These are phyloP conservation scores for Epicauta chinensis DNA, from an alignment of 1,140 invertebrate genomes.

Conservation along the genomic window DNA sequence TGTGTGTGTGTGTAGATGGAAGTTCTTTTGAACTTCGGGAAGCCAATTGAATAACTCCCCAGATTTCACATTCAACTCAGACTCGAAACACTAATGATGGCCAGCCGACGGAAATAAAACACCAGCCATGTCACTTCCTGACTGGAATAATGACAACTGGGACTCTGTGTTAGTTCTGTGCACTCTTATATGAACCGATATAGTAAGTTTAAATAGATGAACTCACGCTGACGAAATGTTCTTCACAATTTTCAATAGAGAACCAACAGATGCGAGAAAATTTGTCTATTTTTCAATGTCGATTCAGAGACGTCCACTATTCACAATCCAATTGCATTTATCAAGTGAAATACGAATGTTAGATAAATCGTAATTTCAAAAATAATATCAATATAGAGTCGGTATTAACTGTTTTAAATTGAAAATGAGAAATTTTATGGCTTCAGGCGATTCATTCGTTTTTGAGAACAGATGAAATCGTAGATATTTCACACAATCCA, in stretches of 20 bases:
- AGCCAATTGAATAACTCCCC: conserved; percentile 23
- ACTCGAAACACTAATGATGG: conserved; percentile 16
- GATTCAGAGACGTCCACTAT: background rate
- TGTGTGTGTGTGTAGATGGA: too few species aligned
- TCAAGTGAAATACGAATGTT: background rate
- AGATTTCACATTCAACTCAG: conserved; percentile 22
- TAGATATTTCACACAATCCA: conserved; percentile 6
- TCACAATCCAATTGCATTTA: background rate
- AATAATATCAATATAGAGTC: background rate
- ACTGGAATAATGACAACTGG: conserved; percentile 26
- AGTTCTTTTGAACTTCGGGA: conserved; percentile 2
- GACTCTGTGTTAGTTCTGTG: background rate
- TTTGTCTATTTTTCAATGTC: too few species aligned
- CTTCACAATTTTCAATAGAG: conserved; percentile 7
- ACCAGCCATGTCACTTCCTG: conserved; percentile 32
- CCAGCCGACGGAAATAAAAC: conserved; percentile 28
- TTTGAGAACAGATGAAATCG: conserved; percentile 3
- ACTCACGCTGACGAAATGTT: conserved; percentile 2
- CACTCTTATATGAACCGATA: too few species aligned
- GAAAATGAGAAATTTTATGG: background rate
- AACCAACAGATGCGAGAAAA: background rate
- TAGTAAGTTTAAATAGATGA: conserved; percentile 3
- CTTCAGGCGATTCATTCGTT: conserved; percentile 6
- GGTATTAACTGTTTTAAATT: background rate
- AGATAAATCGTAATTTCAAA: too few species aligned